phyloP scores from a whole-genome alignment of 2,888 invertebrate species.

The Acrobasis repandana region DNA sequence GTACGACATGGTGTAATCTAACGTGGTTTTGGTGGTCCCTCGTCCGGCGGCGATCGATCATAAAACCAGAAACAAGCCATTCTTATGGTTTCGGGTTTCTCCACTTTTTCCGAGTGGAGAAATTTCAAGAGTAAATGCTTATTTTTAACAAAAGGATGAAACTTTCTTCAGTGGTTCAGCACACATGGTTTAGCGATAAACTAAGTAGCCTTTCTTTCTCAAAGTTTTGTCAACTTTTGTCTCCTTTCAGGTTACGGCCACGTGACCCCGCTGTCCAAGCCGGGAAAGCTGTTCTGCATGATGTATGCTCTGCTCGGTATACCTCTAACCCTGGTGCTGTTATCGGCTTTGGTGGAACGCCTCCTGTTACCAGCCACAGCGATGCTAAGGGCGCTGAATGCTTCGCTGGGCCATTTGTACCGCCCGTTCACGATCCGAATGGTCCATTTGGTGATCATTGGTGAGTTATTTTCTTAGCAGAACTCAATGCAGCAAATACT shows the following conservation, averaged over 20 bases:
- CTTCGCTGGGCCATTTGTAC: conserved; percentile 87
- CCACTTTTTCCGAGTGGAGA: no score
- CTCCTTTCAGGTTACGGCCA: conserved; percentile 90
- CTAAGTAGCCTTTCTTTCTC: no score
- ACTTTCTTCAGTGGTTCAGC: no score
- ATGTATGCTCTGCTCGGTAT: conserved; percentile 93
- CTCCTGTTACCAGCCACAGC: conserved; percentile 89
- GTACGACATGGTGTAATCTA: no score
- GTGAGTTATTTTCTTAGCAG: conserved; percentile 59
- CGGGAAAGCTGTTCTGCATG: conserved; percentile 94
- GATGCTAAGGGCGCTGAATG: conserved; percentile 86
- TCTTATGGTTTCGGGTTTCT: no score
- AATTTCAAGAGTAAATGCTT: no score
- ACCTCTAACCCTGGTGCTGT: conserved; percentile 91
- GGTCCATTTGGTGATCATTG: conserved; percentile 87
- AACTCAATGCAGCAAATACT: background rate
- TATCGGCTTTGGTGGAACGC: conserved; percentile 92
- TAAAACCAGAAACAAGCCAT: no score
- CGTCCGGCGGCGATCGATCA: no score
- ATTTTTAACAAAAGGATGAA: no score
- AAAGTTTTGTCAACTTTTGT: background rate
- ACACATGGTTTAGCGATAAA: no score
- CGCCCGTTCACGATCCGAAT: conserved; percentile 89
- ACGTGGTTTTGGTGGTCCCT: no score
- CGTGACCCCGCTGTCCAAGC: conserved; percentile 92